Conservation (phyloP, 2,888 invertebrate genomes). For the Fissipunctia ypsillon region DNA sequence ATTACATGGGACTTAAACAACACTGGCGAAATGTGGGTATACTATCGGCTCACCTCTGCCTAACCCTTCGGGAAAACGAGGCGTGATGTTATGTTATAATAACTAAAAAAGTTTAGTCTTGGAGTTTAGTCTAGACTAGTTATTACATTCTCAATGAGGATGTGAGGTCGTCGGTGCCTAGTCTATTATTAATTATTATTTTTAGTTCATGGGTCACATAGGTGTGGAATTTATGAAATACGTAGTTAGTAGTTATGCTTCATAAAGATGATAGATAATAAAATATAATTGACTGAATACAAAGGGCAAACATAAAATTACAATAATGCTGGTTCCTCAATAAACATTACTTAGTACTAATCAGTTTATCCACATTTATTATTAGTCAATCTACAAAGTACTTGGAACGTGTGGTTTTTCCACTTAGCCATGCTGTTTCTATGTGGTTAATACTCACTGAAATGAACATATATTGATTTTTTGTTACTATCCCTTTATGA, state of each 20-base stretch:
- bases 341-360: slow-evolving; percentile 15
- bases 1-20: too few relatives aligned
- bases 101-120: background rate
- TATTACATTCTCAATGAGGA: background rate
- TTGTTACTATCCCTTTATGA: too few relatives aligned
- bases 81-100: too few relatives aligned
- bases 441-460: background rate
- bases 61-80: too few relatives aligned
- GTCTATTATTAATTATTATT: slow-evolving; percentile 2
- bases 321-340: slow-evolving; percentile 18
- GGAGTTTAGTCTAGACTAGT: background rate
- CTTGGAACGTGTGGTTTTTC: background rate
- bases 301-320: slow-evolving; percentile 26
- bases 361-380: slow-evolving; percentile 8
- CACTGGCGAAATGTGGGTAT: too few relatives aligned
- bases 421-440: background rate
- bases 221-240: background rate
- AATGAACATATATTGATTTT: background rate
- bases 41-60: too few relatives aligned
- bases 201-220: slow-evolving; percentile 11
- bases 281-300: slow-evolving; percentile 36
- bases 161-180: background rate
- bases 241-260: background rate
- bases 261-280: slow-evolving; percentile 22
- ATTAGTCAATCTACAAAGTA: background rate